Evolutionary conservation across 2,113 vertebrate species (phyloP).

Genomic region (Gila orcuttii): DNA sequence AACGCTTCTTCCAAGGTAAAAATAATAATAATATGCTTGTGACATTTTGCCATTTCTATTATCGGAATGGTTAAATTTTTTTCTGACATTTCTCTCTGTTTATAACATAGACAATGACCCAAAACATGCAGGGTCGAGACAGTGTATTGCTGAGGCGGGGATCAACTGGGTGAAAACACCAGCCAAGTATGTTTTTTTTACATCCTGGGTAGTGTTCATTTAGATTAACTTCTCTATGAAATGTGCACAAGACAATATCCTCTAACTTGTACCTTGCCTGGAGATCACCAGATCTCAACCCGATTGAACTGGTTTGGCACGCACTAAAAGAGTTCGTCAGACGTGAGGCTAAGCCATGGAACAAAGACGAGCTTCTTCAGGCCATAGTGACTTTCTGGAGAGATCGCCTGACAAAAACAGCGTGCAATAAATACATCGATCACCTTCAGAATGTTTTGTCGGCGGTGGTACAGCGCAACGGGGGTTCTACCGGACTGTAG

Average conservation of each 20-base stretch:
- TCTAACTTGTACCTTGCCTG: not conserved
- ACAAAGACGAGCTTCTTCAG: not conserved
- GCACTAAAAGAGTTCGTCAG: not conserved
- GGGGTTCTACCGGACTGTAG: not conserved
- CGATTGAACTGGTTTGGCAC: not conserved
- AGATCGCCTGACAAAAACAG: not conserved
- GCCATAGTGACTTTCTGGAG: not conserved
- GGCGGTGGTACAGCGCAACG: not conserved
- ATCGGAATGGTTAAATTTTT: too few relatives aligned
- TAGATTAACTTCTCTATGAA: not conserved
- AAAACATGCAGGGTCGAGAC: not conserved
- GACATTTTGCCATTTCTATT: too few relatives aligned
- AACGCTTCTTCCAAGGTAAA: not conserved
- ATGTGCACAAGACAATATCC: not conserved
- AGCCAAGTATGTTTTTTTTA: not conserved
- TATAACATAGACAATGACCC: not conserved
- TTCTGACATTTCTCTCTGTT: too few relatives aligned
- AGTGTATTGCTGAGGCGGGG: not conserved
- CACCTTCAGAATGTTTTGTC: not conserved
- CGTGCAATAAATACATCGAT: not conserved
- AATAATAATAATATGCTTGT: not conserved
- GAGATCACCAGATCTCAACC: not conserved
- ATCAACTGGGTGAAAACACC: slow-evolving; percentile 7
- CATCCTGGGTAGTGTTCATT: not conserved
- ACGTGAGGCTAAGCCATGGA: not conserved